Base-by-base conservation (phyloP, 1,140 invertebrate species). In the Drosophila watanabei region DNA sequence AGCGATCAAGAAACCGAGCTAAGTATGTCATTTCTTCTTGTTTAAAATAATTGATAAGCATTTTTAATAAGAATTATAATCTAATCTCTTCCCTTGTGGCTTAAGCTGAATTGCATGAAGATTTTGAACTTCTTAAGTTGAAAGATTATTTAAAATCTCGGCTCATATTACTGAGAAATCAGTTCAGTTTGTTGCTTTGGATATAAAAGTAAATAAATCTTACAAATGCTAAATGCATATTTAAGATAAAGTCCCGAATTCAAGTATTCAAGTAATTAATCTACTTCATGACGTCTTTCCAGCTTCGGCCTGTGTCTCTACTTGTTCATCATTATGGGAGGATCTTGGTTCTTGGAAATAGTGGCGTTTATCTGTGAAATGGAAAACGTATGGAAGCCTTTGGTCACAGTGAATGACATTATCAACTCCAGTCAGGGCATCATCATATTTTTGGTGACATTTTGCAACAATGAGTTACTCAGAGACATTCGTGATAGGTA, bases 261-360 rank as follows among this genome's bases (percentile, higher is more conserved):
- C n/a, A n/a, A n/a, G n/a, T n/a, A 1, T 32, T 43, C 0, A 43
- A 43, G 16, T 43, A 43, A 9, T 41, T n/a, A n/a, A 41, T 16
- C 16, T 41, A n/a, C 16, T 43, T n/a, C 3, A n/a, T 4, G n/a
- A 43, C 41, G 0, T 4, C 16, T 9, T 60, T 45, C 5, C 79
- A 96, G 95, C 92, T 95, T 95, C 72, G 94, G 94, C 52, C 80
- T 96, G 0, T 96, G 96, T 79, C 62, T 96, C n/a, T 96, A 96
- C 69, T 88, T 96, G 1, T 95, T 96, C 60, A 94, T 96, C 39
- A 95, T 96, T 0, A 96, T 96, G 95, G 96, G 96, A 1, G 94
- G 96, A 11, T 95, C 94, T 56, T 96, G 96, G 96, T 93, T 95
- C 9, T 94, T 95, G 92, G 96, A 96, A 83, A 94, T 96, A 16